Base-by-base conservation (phyloP, 1,140 invertebrate genomes). In the Penaeus japonicus region DNA sequence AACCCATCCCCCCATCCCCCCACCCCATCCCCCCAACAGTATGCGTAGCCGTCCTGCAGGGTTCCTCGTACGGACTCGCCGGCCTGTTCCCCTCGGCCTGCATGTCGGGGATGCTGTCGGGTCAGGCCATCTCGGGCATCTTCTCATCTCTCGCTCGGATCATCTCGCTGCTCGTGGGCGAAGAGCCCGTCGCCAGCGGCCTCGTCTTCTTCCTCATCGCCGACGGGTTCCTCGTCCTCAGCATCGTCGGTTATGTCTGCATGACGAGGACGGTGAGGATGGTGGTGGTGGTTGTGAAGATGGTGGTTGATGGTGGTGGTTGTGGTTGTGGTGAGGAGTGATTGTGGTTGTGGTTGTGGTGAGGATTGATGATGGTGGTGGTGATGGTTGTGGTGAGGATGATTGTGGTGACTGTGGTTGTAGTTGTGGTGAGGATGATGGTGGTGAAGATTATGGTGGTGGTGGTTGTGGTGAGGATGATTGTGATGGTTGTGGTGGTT, bases 41-140 rank as follows among this genome's bases (percentile, higher is more conserved):
- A 2, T 82, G 78, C 59, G 65, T 85, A 30, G 91, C 97, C 30
- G 94, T 97, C 73, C 95, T 97, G 91, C 95, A 96, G 87, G 96
- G 96, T n/a, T 96, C 96, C 59, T 92, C 97, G 70, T 95, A 97
- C 90, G 97, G 97, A 24, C 94, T 98, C 65, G 96, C 96, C 15
- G 96, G 96, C 22, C 94, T 96, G 89, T 98, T 98, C 93, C 96
- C 97, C 1, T 93, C 95, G 3, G 94, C 95, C 89, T 98, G 97
- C 92, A 98, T 97, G 92, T 96, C 96, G 0, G 96, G 96, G 0
- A 95, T 96, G 75, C 95, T 97, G 81, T 95, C 95, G 90, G 97
- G 97, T 0, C 96, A 98, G 94, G 96, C 97, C 32, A 92, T 98
- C 12, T 97, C 97, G 53, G 97, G 97, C 0, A 96, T 98, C 90